Conservation (phyloP, 30 jellyfish, hydroid and myxozoan genomes). For the Cassiopea xamachana region DNA sequence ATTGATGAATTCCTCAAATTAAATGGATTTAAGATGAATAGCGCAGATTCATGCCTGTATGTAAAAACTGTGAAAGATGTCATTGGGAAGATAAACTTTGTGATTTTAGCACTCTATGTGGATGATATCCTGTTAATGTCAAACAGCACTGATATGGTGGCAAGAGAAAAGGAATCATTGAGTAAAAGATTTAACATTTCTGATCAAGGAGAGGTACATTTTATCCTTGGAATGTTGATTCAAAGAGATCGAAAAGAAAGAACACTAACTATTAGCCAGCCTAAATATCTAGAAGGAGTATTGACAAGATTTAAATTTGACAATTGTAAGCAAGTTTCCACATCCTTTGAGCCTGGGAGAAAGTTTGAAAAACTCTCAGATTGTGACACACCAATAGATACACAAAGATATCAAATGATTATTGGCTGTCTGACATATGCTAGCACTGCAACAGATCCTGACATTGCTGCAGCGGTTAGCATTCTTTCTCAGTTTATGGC, state of each 20-base stretch:
- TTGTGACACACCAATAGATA: constrained; percentile 2
- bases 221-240: constrained; percentile 51
- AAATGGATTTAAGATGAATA: constrained; percentile 31
- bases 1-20: constrained; percentile 61
- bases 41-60: constrained; percentile 21
- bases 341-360: constrained; percentile 50
- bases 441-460: constrained; percentile 17
- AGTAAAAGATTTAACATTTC: constrained; percentile 45
- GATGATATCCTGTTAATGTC: constrained; percentile 63
- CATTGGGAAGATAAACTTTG: constrained; percentile 37
- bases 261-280: constrained; percentile 41
- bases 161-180: constrained; percentile 27
- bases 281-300: constrained; percentile 9
- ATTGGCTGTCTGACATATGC: constrained; percentile 29
- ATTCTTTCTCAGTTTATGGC: neutral
- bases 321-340: constrained; percentile 50
- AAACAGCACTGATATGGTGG: constrained; percentile 52
- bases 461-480: constrained; percentile 19
- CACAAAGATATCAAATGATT: neutral
- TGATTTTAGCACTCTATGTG: constrained; percentile 55
- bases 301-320: constrained; percentile 28
- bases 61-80: constrained; percentile 41
- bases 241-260: constrained; percentile 41
- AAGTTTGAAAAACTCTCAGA: constrained; percentile 18
- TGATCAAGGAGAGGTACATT: neutral